Evolutionary conservation across 2,888 invertebrate species (phyloP).

Genomic region (Arge pagana): DNA sequence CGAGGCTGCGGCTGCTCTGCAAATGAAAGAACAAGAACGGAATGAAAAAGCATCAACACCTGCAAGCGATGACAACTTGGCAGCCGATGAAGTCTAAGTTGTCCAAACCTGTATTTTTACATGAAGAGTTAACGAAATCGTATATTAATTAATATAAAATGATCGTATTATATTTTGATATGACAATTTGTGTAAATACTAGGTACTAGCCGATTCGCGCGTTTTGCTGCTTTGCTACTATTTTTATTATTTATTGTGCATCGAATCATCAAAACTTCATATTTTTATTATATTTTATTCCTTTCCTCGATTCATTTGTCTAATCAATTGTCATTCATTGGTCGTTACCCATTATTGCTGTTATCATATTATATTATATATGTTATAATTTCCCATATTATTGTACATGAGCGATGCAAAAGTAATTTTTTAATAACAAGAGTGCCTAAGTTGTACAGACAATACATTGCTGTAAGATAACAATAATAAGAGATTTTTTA

Average conservation of each 20-base stretch:
- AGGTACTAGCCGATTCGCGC: conserved; percentile 40
- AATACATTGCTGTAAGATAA: conserved; percentile 52
- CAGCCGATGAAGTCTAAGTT: conserved; percentile 55
- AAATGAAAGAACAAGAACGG: conserved; percentile 55
- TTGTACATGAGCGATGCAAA: conserved; percentile 30
- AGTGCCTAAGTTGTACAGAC: conserved; percentile 57
- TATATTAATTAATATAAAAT: conserved; percentile 32
- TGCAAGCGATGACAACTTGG: conserved; percentile 48
- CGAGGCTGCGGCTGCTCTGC: conserved; percentile 67
- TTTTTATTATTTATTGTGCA: conserved; percentile 58
- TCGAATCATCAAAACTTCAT: conserved; percentile 46
- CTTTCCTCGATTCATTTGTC: conserved; percentile 12
- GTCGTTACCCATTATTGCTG: conserved; percentile 30
- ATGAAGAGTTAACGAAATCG: conserved; percentile 36
- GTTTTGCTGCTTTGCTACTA: conserved; percentile 34
- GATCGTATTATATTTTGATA: conserved; percentile 57
- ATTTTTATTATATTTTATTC: conserved; percentile 31
- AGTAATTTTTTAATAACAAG: conserved; percentile 40
- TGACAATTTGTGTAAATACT: conserved; percentile 58
- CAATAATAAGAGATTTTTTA: conserved; percentile 36
- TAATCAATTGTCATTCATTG: conserved; percentile 20
- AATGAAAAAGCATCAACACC: conserved; percentile 50
- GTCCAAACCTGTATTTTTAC: conserved; percentile 26
- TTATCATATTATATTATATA: conserved; percentile 27
- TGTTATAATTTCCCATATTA: conserved; percentile 40